Conservation (phyloP, 2,797 vertebrate genomes). For the Rhynchonycteris naso region DNA sequence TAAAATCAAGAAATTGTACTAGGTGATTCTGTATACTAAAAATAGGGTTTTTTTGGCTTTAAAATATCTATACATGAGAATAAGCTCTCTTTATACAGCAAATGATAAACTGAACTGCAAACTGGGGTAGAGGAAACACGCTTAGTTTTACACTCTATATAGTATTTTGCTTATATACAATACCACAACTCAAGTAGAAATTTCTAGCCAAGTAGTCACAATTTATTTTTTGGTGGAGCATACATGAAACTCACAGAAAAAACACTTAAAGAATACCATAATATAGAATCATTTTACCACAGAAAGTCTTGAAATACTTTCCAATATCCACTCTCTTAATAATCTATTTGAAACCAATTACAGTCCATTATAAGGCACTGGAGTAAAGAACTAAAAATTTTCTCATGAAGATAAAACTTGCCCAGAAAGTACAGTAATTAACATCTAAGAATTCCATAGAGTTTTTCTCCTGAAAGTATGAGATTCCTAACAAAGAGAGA, state of each 20-base stretch:
- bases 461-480: background rate
- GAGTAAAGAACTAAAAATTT: slow-evolving; percentile 50
- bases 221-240: slow-evolving; percentile 34
- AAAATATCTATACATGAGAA: slow-evolving; percentile 19
- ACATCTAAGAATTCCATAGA: slow-evolving; percentile 23
- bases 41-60: background rate
- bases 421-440: slow-evolving; percentile 29
- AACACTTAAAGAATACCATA: background rate
- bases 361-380: background rate
- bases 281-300: background rate
- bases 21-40: background rate
- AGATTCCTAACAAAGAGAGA: slow-evolving; percentile 57
- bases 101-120: slow-evolving; percentile 16
- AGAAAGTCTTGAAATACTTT: slow-evolving; percentile 27
- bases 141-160: background rate
- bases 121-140: background rate
- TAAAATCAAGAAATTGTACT: slow-evolving; percentile 54
- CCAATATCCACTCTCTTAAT: slow-evolving; percentile 25
- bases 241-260: slow-evolving; percentile 31
- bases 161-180: slow-evolving; percentile 50
- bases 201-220: slow-evolving; percentile 38
- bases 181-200: background rate
- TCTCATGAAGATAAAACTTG: slow-evolving; percentile 45
- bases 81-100: slow-evolving; percentile 25
- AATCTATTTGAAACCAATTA: slow-evolving; percentile 36